Conservation (phyloP, 2,797 vertebrate species). For the Microctenopoma stevenorrisi region DNA sequence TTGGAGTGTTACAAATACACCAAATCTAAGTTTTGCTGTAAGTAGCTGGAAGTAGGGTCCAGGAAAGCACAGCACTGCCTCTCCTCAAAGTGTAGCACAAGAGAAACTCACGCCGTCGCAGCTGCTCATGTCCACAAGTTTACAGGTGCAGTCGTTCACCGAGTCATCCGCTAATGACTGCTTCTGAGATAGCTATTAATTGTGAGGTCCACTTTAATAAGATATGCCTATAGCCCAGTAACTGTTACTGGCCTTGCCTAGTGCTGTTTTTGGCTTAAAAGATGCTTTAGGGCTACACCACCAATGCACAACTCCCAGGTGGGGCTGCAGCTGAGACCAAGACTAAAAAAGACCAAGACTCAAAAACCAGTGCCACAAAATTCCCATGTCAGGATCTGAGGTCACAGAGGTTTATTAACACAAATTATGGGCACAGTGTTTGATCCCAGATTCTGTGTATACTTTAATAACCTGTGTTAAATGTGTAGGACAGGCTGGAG, state of each 20-base stretch:
- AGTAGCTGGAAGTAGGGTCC: slow-evolving; percentile 56
- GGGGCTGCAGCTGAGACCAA: slow-evolving; percentile 36
- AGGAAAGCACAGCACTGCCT: slow-evolving; percentile 73
- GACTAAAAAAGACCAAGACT: neutral
- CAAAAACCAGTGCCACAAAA: neutral
- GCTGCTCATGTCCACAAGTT: slow-evolving; percentile 49
- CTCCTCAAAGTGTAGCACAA: slow-evolving; percentile 62
- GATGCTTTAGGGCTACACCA: slow-evolving; percentile 51
- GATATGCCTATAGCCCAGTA: slow-evolving; percentile 31
- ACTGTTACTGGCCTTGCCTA: slow-evolving; percentile 50
- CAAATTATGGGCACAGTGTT: neutral
- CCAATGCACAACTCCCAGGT: slow-evolving; percentile 51
- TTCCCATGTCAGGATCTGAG: neutral
- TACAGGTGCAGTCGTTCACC: slow-evolving; percentile 27
- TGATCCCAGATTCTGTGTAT: neutral
- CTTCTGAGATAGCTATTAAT: slow-evolving; percentile 19
- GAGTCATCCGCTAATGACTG: slow-evolving; percentile 23
- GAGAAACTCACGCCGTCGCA: slow-evolving; percentile 29
- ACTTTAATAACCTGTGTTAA: too few species aligned
- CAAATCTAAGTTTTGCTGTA: neutral
- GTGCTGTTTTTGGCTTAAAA: slow-evolving; percentile 45
- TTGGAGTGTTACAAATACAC: neutral
- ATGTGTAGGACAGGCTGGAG: neutral
- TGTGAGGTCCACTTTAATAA: slow-evolving; percentile 13
- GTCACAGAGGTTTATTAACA: neutral